Base-by-base conservation (phyloP, 2,888 invertebrate species). In the Leptodirus hochenwartii region DNA sequence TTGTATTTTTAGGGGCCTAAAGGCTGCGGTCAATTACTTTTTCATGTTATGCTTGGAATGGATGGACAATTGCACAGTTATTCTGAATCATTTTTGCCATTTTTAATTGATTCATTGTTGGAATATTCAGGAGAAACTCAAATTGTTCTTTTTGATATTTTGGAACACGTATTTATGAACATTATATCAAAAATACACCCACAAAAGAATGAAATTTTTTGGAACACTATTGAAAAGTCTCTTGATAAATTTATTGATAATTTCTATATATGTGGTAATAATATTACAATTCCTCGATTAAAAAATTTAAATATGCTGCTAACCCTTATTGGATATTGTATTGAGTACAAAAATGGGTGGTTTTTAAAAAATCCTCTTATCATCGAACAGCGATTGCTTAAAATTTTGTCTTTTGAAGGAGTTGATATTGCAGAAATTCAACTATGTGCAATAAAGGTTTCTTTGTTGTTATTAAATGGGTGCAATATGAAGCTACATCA, bases 1-100 rank as follows among this genome's bases (percentile, higher is more conserved):
- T 35, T 41, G 44, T 36, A 41, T 41, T 64, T 62, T 35, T 53
- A 79, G 77, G 74, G 77, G 36, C 58, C 74, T 10, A 53, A 64
- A 29, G 93, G 93, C 4, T 79, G 85, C 52, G 87, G 88, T 1
- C 72, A 77, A 41, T 61, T 95, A 13, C 60, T 95, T 32, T 93
- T 85, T 58, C 87, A 93, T 61, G 78, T 87, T 32, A 53, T 90
- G 24, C 72, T 74, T 46, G 91, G 91, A 16, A 73, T 85, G 0
- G 62, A 70, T 34, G 75, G 77, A 1, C 76, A 82, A 44, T 81
- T 93, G 47, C 90, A 95, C 50, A 87, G 79, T 38, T 76, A 77
- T 43, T 69, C 80, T 2, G 73, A 73, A 29, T 62, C 65, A 31
- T 70, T 84, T 42, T 50, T 90, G 3, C 65, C 67, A 17, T 50